Evolutionary conservation across 2,797 vertebrate species (phyloP), one percentile per base, ranked within the genome.

Genomic region (Lagorchestes hirsutus): DNA sequence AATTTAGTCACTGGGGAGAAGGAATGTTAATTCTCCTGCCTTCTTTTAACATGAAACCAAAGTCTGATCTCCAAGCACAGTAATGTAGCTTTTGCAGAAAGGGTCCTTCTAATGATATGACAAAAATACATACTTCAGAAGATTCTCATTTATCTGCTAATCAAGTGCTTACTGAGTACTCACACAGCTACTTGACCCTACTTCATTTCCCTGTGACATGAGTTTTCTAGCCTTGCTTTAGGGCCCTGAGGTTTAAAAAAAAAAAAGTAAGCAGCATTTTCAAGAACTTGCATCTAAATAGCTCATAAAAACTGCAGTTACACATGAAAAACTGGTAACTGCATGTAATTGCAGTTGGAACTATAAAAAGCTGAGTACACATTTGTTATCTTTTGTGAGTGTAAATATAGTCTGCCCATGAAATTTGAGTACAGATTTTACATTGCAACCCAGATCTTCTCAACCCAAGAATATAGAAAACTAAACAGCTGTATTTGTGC

Each of bases 141-240:
- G 54, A 95, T 40, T 57, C 96, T 94, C 46, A 96, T 62, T 90
- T 93, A 52, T 95, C 31, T 55, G 54, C 29, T 87, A 95, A 95
- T 94, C 91, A 95, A 40, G 52, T 87, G 9, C 46, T 90, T 55
- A 34, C 40, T 94, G 0, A 90, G 54, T 55, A 59, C 52, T 95
- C 62, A 74, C 56, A 54, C 90, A 93, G 67, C 54, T 95, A 31
- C 31, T 24, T 34, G 16, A 18, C 62, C 93, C 34, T 34, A 55
- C 46, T 90, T 87, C 2, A 34, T 55, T 59, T 93, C 54, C 57
- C 29, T 90, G 16, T 58, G 18, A 2, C 12, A 34, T 31, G 24
- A 16, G 82, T 90, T 90, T 54, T 55, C 50, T 52, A n/a, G 59
- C 74, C 3, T 90, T 56, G 46, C 3, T 87, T 96, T 91, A 55